Evolutionary conservation across 2,797 vertebrate genomes (phyloP).

Genomic region (Chrosomus eos): DNA sequence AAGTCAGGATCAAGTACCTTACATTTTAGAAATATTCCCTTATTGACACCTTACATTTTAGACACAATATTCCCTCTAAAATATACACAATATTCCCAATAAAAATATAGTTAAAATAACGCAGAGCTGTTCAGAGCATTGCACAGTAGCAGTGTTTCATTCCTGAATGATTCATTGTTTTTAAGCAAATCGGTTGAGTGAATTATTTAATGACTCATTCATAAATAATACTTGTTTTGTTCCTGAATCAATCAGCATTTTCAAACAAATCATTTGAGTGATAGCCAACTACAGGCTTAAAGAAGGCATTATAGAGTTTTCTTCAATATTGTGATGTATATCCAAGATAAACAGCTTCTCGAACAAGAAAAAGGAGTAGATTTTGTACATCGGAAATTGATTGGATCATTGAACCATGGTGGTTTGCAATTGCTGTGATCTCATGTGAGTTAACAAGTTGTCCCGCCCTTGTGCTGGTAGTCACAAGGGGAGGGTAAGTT

Average conservation of each 20-base stretch:
- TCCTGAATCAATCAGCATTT: background rate
- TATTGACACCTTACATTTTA: too few species aligned
- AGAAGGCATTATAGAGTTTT: background rate
- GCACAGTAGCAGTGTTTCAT: background rate
- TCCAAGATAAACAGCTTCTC: background rate
- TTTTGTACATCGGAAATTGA: background rate
- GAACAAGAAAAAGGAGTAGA: background rate
- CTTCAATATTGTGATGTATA: background rate
- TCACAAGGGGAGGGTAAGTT: too few species aligned
- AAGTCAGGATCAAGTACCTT: background rate
- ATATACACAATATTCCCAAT: too few species aligned
- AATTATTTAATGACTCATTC: background rate
- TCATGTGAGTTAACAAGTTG: background rate
- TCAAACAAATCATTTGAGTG: background rate
- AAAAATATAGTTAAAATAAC: background rate
- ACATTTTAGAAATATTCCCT: background rate
- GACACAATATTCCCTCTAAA: too few species aligned
- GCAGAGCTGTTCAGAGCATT: background rate
- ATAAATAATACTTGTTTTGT: background rate
- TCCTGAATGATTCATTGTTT: background rate
- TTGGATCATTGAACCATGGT: background rate
- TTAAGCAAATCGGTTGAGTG: background rate
- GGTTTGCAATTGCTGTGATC: background rate
- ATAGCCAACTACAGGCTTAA: background rate
- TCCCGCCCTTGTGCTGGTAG: background rate